Evolutionary conservation across 2,797 vertebrate genomes (phyloP).

Genomic region (Catostomus latipinnis): DNA sequence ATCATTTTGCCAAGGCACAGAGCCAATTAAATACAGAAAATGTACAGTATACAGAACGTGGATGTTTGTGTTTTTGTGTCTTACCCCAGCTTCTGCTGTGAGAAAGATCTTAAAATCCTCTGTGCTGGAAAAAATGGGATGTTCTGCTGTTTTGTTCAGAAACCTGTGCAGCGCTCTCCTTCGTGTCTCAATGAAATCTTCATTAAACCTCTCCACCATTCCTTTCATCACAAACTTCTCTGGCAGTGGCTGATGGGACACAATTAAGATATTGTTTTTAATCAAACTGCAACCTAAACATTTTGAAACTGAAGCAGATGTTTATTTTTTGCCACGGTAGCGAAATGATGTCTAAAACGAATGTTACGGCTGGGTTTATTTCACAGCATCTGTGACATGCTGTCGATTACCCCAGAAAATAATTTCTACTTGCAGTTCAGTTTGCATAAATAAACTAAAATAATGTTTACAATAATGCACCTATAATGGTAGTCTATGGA

Average conservation of each 20-base stretch:
- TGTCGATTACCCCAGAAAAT: too few species aligned
- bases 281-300: neutral
- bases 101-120: constrained; percentile 93
- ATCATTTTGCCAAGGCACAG: too few species aligned
- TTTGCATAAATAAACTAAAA: neutral
- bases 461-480: neutral
- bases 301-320: neutral
- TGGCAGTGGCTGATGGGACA: constrained; percentile 85
- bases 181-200: constrained; percentile 93
- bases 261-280: neutral
- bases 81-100: constrained; percentile 85
- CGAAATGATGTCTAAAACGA: too few species aligned
- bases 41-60: neutral
- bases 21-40: too few species aligned
- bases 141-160: constrained; percentile 88
- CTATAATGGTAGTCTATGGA: neutral
- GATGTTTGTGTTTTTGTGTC: constrained; percentile 27
- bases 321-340: neutral
- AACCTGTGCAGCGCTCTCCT: constrained; percentile 91
- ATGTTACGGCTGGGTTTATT: too few species aligned
- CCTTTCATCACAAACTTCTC: constrained; percentile 98
- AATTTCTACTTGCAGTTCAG: too few species aligned
- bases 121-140: constrained; percentile 91
- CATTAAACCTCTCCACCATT: constrained; percentile 94
- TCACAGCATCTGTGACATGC: too few species aligned